Evolutionary conservation across 1,140 invertebrate genomes (phyloP).

Genomic region (Platyscapa corneri): DNA sequence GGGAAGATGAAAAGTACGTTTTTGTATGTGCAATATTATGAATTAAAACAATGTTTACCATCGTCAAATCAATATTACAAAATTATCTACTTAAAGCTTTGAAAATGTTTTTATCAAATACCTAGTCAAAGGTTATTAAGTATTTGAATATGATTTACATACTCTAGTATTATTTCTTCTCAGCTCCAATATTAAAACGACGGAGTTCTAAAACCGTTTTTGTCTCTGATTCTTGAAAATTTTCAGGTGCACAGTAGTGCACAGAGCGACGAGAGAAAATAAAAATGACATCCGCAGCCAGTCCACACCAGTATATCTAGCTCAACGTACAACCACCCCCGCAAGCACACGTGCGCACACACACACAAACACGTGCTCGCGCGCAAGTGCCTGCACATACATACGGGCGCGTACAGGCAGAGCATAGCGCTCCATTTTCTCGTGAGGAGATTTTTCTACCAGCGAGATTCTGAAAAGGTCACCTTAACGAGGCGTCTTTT

Average conservation of each 20-base stretch:
- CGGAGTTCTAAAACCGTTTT: neutral
- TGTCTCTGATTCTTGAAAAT: neutral
- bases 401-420: neutral
- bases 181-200: neutral
- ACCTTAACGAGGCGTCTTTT: slow-evolving; percentile 60
- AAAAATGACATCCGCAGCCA: slow-evolving; percentile 52
- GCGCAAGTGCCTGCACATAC: neutral
- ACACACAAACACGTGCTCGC: neutral
- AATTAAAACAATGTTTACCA: too few species aligned
- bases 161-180: neutral
- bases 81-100: too few species aligned
- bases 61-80: too few species aligned
- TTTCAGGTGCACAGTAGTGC: neutral
- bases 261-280: slow-evolving; percentile 38
- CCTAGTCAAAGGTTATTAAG: neutral
- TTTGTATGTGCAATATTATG: neutral
- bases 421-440: slow-evolving; percentile 50
- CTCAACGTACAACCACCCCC: slow-evolving; percentile 27
- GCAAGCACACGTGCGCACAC: neutral
- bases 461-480: slow-evolving; percentile 59
- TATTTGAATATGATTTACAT: neutral
- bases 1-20: neutral
- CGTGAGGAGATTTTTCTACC: slow-evolving; percentile 47
- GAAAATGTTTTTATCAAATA: too few species aligned
- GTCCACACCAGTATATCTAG: slow-evolving; percentile 45